Conservation (phyloP, 2,113 vertebrate genomes). For the Nycticebus coucang region DNA sequence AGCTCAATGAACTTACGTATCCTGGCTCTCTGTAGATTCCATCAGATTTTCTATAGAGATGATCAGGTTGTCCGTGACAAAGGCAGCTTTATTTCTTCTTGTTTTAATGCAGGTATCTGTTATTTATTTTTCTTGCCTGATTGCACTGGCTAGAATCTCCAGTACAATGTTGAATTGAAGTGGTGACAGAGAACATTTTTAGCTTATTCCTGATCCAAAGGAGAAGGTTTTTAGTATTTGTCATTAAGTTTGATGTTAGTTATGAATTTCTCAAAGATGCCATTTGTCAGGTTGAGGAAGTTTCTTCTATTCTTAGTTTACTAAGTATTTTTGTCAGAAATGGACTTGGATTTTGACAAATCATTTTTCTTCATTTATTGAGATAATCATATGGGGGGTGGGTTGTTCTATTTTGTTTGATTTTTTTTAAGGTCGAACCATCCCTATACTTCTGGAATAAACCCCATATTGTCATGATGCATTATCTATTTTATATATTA, state of each 20-base stretch:
- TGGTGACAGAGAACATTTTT: not conserved
- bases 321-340: not conserved
- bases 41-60: not conserved
- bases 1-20: not conserved
- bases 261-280: not conserved
- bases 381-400: not conserved
- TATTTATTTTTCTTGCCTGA: constrained; percentile 24
- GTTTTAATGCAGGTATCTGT: not conserved
- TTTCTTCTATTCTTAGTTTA: not conserved
- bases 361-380: not conserved
- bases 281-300: not conserved
- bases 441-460: not conserved
- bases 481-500: not conserved
- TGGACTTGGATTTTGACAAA: not conserved
- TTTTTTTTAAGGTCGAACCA: not conserved
- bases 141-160: not conserved
- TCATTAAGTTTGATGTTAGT: not conserved
- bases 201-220: not conserved
- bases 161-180: not conserved
- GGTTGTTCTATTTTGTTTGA: too few relatives aligned
- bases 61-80: not conserved
- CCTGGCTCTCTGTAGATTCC: not conserved
- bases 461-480: not conserved
- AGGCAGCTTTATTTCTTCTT: not conserved
- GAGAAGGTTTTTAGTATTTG: not conserved